phyloP scores from a whole-genome alignment of 2,888 invertebrate species.

The Drosophila pseudotalamancana region DNA sequence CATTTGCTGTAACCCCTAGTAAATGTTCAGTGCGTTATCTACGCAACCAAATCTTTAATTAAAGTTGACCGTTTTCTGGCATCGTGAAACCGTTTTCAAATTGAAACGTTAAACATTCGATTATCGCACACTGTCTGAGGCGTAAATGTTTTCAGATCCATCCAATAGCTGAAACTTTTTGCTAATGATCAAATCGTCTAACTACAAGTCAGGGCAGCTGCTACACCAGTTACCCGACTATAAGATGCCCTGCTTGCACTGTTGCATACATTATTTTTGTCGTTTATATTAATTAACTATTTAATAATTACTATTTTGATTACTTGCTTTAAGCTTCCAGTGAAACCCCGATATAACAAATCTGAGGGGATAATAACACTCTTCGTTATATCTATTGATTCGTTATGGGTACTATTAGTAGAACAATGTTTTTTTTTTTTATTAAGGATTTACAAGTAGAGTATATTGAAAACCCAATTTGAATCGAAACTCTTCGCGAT shows the following conservation, averaged over 20 bases:
- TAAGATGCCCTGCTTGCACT: conserved; percentile 9
- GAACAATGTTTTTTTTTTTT: no score
- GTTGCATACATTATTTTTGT: not conserved
- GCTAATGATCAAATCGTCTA: conserved; percentile 74
- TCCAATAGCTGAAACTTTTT: conserved; percentile 37
- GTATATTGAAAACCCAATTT: not conserved
- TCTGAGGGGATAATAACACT: no score
- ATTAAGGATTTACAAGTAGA: not conserved
- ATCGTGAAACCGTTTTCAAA: conserved; percentile 47
- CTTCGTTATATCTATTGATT: no score
- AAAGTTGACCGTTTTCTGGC: conserved; percentile 44
- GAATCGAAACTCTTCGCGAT: no score
- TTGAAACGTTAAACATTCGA: conserved; percentile 77
- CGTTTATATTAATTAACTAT: no score
- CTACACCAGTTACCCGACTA: conserved; percentile 15
- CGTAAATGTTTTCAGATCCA: conserved; percentile 16
- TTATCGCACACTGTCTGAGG: conserved; percentile 62
- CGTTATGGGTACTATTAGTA: no score
- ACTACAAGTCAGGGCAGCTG: conserved; percentile 41
- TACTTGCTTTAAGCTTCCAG: no score
- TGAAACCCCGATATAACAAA: no score
- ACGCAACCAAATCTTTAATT: conserved; percentile 62
- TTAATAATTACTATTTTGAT: not conserved
- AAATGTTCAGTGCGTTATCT: conserved; percentile 46
- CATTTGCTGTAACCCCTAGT: conserved; percentile 24